Evolutionary conservation across 2,113 vertebrate genomes (phyloP).

Genomic region (Otis tarda): DNA sequence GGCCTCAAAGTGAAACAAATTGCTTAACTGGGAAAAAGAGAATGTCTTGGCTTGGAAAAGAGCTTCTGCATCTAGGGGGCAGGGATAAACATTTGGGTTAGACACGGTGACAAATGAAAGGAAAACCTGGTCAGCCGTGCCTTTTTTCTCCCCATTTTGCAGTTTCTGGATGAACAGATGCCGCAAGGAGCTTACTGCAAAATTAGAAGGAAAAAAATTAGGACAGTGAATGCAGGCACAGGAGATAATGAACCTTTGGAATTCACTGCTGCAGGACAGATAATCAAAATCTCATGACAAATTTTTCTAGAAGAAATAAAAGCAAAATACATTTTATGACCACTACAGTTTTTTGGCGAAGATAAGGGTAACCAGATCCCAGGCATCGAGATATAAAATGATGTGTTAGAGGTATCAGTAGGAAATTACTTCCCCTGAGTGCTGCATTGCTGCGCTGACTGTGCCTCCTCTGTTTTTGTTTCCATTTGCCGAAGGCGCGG

Average conservation of each 20-base stretch:
- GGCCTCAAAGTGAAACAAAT: neutral
- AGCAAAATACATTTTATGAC: neutral
- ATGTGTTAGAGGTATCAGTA: slow-evolving; percentile 44
- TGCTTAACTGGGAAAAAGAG: slow-evolving; percentile 3
- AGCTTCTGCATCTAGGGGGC: neutral
- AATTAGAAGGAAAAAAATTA: neutral
- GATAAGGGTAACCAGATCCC: slow-evolving; percentile 34
- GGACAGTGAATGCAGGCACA: neutral
- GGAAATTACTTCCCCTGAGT: neutral
- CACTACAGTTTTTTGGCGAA: neutral
- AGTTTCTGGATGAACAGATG: neutral
- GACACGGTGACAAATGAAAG: slow-evolving; percentile 11
- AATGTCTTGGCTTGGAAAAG: slow-evolving; percentile 11
- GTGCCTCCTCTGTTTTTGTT: neutral
- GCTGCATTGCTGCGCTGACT: neutral
- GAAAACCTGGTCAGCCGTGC: neutral
- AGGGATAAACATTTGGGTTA: slow-evolving; percentile 7
- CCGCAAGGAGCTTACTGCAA: neutral
- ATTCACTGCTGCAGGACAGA: neutral
- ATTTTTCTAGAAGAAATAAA: neutral
- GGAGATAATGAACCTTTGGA: slow-evolving; percentile 18
- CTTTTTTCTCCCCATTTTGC: neutral
- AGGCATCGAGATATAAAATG: neutral
- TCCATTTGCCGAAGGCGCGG: neutral
- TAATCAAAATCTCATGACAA: slow-evolving; percentile 20